Base-by-base conservation (phyloP, 2,797 vertebrate genomes). In the Crocidura indochinensis region DNA sequence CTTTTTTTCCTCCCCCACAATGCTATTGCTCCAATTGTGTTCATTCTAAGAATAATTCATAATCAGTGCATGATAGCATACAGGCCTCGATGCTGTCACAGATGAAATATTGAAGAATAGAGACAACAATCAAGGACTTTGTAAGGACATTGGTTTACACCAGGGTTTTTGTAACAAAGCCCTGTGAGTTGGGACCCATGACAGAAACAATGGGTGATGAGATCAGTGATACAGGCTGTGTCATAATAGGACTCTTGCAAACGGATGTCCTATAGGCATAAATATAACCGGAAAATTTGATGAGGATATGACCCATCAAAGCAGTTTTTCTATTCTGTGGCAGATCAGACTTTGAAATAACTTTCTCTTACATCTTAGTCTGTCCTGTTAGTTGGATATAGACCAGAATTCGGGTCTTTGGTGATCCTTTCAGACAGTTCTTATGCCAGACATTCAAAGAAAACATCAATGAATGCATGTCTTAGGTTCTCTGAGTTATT, bases 231-330 rank as follows among this genome's bases (percentile, higher is more conserved):
- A 2, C 3, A 60, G 22, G 24, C 49, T 22, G 0, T 0, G 20
- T 31, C 5, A 0, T 12, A 1, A 4, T 14, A 27, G 64, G 62
- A n/a, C 67, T 27, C 44, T 60, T 0, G 11, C 1, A 11, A 2
- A 6, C 8, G 20, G 9, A 64, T 64, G 49, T 44, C 31, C 47
- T 27, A 4, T 0, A 15, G n/a, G 71, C 62, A 38, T 44, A 24
- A 64, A 85, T 46, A 27, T 47, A 4, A 51, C 47, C 38, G 10
- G 53, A 47, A 31, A 89, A 74, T 24, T 26, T 22, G 1, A 22
- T 64, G 17, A 24, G 60, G 1, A 26, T 26, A 8, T 65, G 10
- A 69, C 49, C 87, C 68, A 10, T 69, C 10, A 10, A 22, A 75
- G 78, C 44, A 22, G 51, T 53, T 47, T 49, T 31, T 31, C 47